phyloP scores from a whole-genome alignment of 2,888 invertebrate genomes.

The Eupithecia subfuscata region DNA sequence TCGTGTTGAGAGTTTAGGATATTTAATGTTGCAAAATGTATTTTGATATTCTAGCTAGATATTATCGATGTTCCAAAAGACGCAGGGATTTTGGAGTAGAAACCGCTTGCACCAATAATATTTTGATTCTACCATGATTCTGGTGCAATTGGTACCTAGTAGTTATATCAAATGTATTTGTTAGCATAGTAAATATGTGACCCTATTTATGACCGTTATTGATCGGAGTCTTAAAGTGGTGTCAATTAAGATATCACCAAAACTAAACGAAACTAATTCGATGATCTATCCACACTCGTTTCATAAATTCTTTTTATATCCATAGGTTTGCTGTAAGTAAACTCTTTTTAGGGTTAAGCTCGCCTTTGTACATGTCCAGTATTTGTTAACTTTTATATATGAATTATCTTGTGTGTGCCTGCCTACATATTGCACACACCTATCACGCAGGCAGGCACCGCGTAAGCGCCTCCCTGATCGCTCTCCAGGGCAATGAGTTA shows the following conservation, averaged over 20 bases:
- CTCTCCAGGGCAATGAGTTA: too few species aligned
- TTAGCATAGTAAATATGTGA: background rate
- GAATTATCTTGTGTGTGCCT: too few species aligned
- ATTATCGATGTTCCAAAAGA: slow-evolving; percentile 18
- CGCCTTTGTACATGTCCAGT: too few species aligned
- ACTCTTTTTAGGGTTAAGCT: too few species aligned
- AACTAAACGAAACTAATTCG: background rate
- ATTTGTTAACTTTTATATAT: too few species aligned
- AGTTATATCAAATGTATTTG: slow-evolving; percentile 6
- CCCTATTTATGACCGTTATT: background rate
- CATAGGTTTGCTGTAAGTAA: too few species aligned
- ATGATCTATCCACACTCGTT: background rate
- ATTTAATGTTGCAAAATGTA: background rate
- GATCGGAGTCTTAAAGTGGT: background rate
- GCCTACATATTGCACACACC: too few species aligned
- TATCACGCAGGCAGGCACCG: too few species aligned
- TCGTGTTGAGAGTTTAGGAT: background rate
- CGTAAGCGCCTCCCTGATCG: too few species aligned
- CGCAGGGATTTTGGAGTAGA: slow-evolving; percentile 29
- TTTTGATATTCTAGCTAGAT: slow-evolving; percentile 4
- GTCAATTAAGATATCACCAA: background rate
- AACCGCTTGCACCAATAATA: slow-evolving; percentile 13
- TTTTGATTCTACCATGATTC: background rate
- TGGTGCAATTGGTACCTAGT: slow-evolving; percentile 14
- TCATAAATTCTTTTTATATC: too few species aligned